phyloP scores from a whole-genome alignment of 2,113 vertebrate genomes.

The Picathartes gymnocephalus region DNA sequence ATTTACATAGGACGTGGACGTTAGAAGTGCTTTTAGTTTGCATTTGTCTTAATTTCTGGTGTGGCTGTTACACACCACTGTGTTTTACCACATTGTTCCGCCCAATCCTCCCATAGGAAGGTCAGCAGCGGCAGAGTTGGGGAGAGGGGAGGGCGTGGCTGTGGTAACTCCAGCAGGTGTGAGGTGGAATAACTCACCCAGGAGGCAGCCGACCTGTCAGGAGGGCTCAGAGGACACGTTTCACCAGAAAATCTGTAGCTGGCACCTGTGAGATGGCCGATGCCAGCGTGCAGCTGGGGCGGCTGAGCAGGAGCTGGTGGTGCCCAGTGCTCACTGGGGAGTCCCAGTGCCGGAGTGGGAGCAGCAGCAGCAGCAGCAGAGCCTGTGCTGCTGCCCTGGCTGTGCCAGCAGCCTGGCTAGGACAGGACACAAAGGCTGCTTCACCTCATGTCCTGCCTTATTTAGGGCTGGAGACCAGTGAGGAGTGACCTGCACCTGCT shows the following conservation, averaged over 20 bases:
- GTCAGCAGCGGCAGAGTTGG: not conserved
- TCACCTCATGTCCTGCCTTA: not conserved
- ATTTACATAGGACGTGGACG: conserved; percentile 19
- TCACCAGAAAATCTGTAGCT: not conserved
- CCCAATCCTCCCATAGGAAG: not conserved
- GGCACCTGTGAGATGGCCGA: not conserved
- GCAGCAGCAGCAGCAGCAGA: not conserved
- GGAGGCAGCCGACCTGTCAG: not conserved
- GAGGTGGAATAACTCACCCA: not conserved
- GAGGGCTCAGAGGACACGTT: not conserved
- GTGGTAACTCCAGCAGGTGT: not conserved
- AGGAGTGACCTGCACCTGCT: not conserved
- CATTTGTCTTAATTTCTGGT: not conserved
- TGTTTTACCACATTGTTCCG: not conserved
- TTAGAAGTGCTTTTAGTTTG: not conserved
- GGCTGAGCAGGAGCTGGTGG: not conserved
- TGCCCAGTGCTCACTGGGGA: not conserved
- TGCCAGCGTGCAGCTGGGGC: not conserved
- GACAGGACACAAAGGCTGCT: not conserved
- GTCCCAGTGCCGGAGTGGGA: not conserved
- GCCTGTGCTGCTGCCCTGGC: not conserved
- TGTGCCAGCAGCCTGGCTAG: not conserved
- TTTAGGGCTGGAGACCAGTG: not conserved
- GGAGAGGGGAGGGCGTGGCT: not conserved
- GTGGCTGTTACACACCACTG: not conserved